Evolutionary conservation across 1,140 invertebrate species (phyloP), one percentile per base, ranked within the genome.

Genomic region (Reticulitermes speratus): DNA sequence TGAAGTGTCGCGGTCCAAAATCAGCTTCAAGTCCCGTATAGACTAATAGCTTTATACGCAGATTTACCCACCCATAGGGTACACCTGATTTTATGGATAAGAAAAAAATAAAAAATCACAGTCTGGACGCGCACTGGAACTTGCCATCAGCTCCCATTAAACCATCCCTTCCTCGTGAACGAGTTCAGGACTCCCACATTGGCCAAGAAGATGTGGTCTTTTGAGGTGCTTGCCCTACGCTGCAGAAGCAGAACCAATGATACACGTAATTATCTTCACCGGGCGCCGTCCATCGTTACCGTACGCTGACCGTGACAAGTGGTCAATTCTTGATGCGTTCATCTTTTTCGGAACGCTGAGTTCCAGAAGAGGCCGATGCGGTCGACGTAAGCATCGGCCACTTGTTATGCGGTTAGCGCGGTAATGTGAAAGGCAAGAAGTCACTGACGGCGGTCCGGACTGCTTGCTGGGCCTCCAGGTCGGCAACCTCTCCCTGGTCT

Each of bases 351-450:
- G 3, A 65, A 8, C 25, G 25, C 65, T 25, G n/a, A 75, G 65
- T 75, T 75, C 65, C 65, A 75, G 65, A 75, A 3, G 0, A 25
- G n/a, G 65, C 7, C n/a, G 9, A 11, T 75, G 65, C 65, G n/a
- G 25, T 75, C 25, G 65, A 8, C n/a, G 65, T n/a, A 8, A 8
- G 25, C 25, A 30, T 9, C 25, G 14, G n/a, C 65, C 65, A 75
- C 65, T 75, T 75, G 65, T 75, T 75, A 75, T 75, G 65, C 25
- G 65, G 65, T 75, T 75, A 75, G 65, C 65, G n/a, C 65, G n/a
- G 65, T 75, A 75, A 75, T 75, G 65, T 6, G 65, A 75, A 25
- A 75, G 65, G n/a, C 65, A 75, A 75, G n/a, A 75, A 75, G 65
- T 30, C 65, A 25, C n/a, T 25, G 65, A 30, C 65, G 65, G 65